These are phyloP conservation scores for Anguilla marmorata DNA, from an alignment of 2,797 vertebrate species.

Conservation along the genomic window DNA sequence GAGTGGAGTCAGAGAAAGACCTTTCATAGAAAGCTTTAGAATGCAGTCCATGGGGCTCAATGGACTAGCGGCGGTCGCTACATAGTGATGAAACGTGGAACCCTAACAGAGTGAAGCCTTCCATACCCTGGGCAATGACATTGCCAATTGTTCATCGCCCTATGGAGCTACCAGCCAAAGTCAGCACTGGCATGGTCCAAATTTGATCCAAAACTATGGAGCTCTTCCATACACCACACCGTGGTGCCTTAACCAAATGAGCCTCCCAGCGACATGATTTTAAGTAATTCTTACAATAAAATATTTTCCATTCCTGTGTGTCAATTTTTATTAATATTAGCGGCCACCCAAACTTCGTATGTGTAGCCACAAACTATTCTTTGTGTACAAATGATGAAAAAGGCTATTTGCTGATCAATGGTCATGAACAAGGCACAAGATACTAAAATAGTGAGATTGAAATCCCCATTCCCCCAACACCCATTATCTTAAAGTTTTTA, in stretches of 20 bases:
- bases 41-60: background rate
- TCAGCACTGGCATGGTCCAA: background rate
- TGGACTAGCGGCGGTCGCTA: background rate
- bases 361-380: background rate
- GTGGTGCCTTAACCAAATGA: background rate
- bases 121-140: background rate
- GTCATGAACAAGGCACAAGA: no score
- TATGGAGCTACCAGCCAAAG: background rate
- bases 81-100: background rate
- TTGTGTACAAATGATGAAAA: background rate
- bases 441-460: background rate
- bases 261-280: background rate
- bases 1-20: background rate
- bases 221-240: background rate
- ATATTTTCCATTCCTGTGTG: background rate
- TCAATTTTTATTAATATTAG: background rate
- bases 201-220: background rate
- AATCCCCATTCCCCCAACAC: background rate
- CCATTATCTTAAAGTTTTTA: background rate
- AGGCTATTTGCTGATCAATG: no score
- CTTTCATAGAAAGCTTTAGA: background rate
- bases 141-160: background rate
- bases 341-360: background rate
- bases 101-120: background rate
- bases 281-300: background rate